phyloP scores from a whole-genome alignment of 2,113 vertebrate species.

The Eulacestoma nigropectus region DNA sequence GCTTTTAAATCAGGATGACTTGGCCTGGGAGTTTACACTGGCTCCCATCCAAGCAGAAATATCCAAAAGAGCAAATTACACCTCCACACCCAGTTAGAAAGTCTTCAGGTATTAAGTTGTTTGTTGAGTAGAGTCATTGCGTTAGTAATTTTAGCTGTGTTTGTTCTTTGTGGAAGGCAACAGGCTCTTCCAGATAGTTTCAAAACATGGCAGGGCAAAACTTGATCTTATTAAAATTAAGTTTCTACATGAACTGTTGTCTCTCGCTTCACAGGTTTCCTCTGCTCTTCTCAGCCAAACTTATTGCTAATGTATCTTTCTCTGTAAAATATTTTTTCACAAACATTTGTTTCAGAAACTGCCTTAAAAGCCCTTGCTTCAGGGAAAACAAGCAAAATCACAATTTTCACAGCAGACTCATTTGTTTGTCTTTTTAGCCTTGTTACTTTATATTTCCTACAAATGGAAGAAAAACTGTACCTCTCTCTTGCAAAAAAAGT shows the following conservation, averaged over 20 bases:
- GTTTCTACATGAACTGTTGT: slow-evolving; percentile 13
- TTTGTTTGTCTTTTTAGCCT: background rate
- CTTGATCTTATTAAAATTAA: slow-evolving; percentile 45
- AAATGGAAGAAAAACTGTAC: background rate
- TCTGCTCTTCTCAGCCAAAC: background rate
- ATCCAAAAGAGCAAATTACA: slow-evolving; percentile 66
- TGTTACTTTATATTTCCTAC: background rate
- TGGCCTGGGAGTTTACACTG: slow-evolving; percentile 63
- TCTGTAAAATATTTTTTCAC: background rate
- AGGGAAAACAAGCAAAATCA: background rate
- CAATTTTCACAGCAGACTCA: background rate
- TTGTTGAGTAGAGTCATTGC: slow-evolving; percentile 57
- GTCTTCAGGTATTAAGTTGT: slow-evolving; percentile 64
- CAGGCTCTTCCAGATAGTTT: slow-evolving; percentile 58
- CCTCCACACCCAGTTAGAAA: slow-evolving; percentile 70
- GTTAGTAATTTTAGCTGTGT: slow-evolving; percentile 67
- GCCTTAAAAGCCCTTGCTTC: background rate
- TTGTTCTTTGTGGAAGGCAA: slow-evolving; percentile 59
- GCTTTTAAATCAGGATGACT: slow-evolving; percentile 56
- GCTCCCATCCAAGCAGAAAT: slow-evolving; percentile 40
- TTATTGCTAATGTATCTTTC: background rate
- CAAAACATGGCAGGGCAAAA: slow-evolving; percentile 47
- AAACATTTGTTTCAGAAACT: background rate
- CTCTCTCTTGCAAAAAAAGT: background rate
- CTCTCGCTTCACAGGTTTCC: background rate